phyloP scores from a whole-genome alignment of 1,140 invertebrate genomes.

The Magallana angulata region DNA sequence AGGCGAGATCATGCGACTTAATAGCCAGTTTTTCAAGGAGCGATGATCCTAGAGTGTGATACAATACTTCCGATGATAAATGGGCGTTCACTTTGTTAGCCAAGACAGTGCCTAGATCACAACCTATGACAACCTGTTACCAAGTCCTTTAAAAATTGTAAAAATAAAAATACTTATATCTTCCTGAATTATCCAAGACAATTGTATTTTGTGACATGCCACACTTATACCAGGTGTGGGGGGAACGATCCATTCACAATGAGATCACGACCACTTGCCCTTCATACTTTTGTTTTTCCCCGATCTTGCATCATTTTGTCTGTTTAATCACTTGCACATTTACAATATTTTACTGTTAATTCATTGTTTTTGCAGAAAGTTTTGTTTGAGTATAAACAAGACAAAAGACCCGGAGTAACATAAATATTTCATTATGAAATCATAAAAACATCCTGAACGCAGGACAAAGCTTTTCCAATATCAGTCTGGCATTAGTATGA shows the following conservation, averaged over 20 bases:
- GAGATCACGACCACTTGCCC: too few relatives aligned
- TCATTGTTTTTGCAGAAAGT: background rate
- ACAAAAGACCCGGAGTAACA: constrained; percentile 8
- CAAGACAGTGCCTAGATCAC: background rate
- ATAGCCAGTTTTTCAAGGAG: constrained; percentile 30
- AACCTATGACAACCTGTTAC: background rate
- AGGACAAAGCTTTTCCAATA: background rate
- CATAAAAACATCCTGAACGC: background rate
- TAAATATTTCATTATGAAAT: constrained; percentile 26
- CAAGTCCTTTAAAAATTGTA: constrained; percentile 6
- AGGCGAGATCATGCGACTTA: constrained; percentile 29
- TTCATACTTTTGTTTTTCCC: too few relatives aligned
- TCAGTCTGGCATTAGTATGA: background rate
- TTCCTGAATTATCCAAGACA: background rate
- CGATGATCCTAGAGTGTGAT: constrained; percentile 23
- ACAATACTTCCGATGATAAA: constrained; percentile 38
- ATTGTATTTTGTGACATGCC: background rate
- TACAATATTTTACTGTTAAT: background rate
- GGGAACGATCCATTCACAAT: too few relatives aligned
- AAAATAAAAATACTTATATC: background rate
- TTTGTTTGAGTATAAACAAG: background rate
- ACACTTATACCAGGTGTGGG: background rate
- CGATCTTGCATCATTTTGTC: too few relatives aligned
- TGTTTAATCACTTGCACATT: too few relatives aligned
- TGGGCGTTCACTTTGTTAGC: constrained; percentile 11